phyloP scores from a whole-genome alignment of 2,113 vertebrate genomes.

The Ailurus styani region DNA sequence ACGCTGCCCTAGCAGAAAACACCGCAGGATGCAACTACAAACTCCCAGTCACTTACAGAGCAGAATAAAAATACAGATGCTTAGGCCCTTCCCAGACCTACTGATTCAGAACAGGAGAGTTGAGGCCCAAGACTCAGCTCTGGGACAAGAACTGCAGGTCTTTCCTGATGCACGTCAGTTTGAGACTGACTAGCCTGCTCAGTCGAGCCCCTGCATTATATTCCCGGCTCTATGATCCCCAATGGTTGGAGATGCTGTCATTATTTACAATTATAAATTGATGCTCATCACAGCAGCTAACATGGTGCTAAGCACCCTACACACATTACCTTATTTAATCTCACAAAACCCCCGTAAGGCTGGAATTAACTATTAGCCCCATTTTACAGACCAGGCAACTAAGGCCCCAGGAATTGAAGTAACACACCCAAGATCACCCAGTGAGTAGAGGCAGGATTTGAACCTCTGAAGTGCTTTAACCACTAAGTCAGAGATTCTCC shows the following conservation, averaged over 20 bases:
- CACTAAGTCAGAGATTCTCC: not conserved
- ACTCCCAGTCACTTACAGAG: not conserved
- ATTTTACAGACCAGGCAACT: not conserved
- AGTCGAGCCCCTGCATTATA: rapidly evolving
- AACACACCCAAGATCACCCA: not conserved
- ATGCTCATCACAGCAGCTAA: not conserved
- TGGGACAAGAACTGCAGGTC: not conserved
- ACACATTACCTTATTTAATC: not conserved
- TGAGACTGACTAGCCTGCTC: not conserved
- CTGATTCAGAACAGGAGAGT: not conserved
- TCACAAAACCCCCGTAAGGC: not conserved
- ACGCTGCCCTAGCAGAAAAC: not conserved
- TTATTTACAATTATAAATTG: not conserved
- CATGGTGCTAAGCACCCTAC: not conserved
- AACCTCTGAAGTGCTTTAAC: not conserved
- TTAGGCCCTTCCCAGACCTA: not conserved
- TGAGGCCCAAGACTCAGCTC: not conserved
- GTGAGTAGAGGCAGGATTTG: not conserved
- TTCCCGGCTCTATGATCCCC: not conserved
- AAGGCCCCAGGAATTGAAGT: not conserved
- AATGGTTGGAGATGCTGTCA: rapidly evolving
- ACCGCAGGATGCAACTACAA: not conserved
- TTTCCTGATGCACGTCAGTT: not conserved
- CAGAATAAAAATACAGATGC: not conserved
- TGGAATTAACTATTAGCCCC: not conserved